Evolutionary conservation across 2,888 invertebrate genomes (phyloP), one percentile per base, ranked within the genome.

Genomic region (Morpho achilles): DNA sequence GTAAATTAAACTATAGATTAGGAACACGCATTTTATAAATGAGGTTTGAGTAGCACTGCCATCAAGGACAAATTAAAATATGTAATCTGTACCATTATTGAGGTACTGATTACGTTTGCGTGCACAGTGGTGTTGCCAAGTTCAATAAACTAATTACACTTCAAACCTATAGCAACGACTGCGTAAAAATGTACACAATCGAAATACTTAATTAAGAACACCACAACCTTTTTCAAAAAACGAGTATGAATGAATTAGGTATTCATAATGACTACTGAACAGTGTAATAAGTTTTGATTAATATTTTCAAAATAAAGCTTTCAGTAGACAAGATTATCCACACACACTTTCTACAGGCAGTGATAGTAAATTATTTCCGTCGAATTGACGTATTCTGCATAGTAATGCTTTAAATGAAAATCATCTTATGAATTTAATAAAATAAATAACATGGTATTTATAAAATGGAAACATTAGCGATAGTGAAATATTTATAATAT

Each of bases 401-500:
- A 82, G 77, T 70, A 78, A 84, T 82, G 89, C 88, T 89, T 88
- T 88, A 88, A 87, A 77, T 79, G 82, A 82, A 87, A 87, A 84
- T 77, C 75, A 77, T 88, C 88, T 89, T 89, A 89, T 88, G 88
- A 89, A 85, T 79, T 79, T 82, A 83, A 77, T 77, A 85, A 82
- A 83, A 84, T 77, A 82, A 80, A 79, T 75, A 78, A 80, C 79
- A 78, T 77, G 75, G 77, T 80, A 78, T 82, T 80, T 82, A 74
- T 83, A 81, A 74, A 79, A 77, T 75, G 68, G 64, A 72, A 71
- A 76, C 64, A 69, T 77, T 83, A 84, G 79, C 73, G 73, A 75
- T 80, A 79, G 74, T 73, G 72, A 75, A 79, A 76, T 78, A 74
- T 73, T 39, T 79, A 73, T 73, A 45, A 69, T 75, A 77, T 77